A percentile compares a stretch with the other conserved stretches of the same genome.
phyloP scores from a whole-genome alignment of 2,113 vertebrate species.

The Callaeas wilsoni region DNA sequence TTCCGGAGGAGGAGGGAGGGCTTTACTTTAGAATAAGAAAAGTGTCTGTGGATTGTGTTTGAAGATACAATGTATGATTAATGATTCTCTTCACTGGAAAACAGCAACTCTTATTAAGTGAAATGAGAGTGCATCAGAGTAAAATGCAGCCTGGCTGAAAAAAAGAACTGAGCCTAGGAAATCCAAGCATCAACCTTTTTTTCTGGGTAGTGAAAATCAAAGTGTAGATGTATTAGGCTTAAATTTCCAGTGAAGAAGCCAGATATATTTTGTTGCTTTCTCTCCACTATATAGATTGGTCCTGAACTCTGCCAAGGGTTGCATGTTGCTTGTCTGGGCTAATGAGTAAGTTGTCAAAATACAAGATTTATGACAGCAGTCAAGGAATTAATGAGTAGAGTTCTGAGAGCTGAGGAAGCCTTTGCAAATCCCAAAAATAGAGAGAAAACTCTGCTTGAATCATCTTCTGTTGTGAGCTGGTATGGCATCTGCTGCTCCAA shows the following conservation, averaged over 20 bases:
- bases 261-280: not conserved
- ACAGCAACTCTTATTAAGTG: not conserved
- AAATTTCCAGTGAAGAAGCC: not conserved
- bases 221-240: not conserved
- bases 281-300: not conserved
- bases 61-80: constrained; percentile 36
- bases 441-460: constrained; percentile 25
- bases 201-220: not conserved
- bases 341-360: constrained; percentile 44
- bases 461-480: not conserved
- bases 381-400: constrained; percentile 24
- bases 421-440: constrained; percentile 11
- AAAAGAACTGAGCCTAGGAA: not conserved
- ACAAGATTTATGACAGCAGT: not conserved
- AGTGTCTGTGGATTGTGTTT: constrained; percentile 18
- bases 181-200: not conserved
- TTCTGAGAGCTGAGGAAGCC: constrained; percentile 7
- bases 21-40: not conserved
- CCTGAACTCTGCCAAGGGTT: not conserved
- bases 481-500: constrained; percentile 28
- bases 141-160: not conserved
- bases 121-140: not conserved
- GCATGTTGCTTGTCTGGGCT: not conserved
- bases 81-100: constrained; percentile 29
- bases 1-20: not conserved